Conservation (phyloP, 2,888 invertebrate species). For the Hydropsyche betteni region DNA sequence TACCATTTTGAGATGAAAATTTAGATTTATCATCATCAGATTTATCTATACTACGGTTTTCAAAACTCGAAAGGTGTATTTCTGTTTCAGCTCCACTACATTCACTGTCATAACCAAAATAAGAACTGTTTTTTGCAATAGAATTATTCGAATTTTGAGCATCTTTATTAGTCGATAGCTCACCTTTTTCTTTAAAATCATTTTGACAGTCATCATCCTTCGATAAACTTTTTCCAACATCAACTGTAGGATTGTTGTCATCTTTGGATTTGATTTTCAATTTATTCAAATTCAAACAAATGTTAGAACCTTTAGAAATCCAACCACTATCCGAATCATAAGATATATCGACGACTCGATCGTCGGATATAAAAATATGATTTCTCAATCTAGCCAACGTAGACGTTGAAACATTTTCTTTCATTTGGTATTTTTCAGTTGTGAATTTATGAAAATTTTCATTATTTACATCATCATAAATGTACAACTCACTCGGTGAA, state of each 20-base stretch:
- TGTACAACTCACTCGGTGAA: constrained; percentile 43
- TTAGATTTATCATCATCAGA: constrained; percentile 21
- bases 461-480: background rate
- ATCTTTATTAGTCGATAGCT: background rate
- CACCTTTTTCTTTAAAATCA: too few relatives aligned
- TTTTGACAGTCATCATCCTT: background rate
- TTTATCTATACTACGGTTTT: constrained; percentile 54
- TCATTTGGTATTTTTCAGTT: constrained; percentile 39
- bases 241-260: background rate
- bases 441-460: background rate
- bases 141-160: constrained; percentile 19
- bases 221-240: background rate
- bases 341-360: constrained; percentile 60
- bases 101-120: constrained; percentile 67
- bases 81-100: constrained; percentile 65
- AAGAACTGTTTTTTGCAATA: constrained; percentile 55
- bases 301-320: constrained; percentile 55
- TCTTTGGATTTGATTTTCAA: constrained; percentile 40
- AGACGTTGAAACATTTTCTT: constrained; percentile 59
- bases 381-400: constrained; percentile 57
- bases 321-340: constrained; percentile 62
- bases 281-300: constrained; percentile 47
- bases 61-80: constrained; percentile 62
- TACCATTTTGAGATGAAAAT: too few relatives aligned
- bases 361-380: constrained; percentile 60